A percentile compares a stretch with the other conserved stretches of the same genome.
Evolutionary conservation across 2,888 invertebrate species (phyloP).

Genomic region (Himalopsyche anomala): DNA sequence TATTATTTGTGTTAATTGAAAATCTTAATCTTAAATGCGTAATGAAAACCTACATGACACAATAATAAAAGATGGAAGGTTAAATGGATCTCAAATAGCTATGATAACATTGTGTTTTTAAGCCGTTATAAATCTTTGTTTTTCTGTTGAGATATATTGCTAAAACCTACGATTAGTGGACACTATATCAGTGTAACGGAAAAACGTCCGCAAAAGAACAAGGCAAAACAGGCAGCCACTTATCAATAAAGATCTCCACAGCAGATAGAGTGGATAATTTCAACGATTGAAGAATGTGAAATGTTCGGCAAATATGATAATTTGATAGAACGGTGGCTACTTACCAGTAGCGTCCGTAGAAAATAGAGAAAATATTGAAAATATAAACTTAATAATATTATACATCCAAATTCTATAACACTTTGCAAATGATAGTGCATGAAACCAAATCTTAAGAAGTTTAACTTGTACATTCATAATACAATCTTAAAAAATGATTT

Average conservation of each 20-base stretch:
- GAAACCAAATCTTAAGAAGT: no score
- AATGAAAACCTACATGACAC: no score
- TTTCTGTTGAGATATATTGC: neutral
- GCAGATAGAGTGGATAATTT: constrained; percentile 55
- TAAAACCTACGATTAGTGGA: constrained; percentile 28
- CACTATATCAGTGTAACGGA: constrained; percentile 42
- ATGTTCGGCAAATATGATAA: constrained; percentile 52
- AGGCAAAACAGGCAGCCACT: constrained; percentile 48
- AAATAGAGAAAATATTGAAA: no score
- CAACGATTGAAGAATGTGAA: constrained; percentile 32
- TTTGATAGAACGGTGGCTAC: constrained; percentile 38
- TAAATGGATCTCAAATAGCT: neutral
- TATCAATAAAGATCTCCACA: constrained; percentile 55
- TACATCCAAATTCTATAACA: no score
- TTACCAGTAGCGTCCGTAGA: no score
- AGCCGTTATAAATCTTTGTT: neutral
- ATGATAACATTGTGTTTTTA: neutral
- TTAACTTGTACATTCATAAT: no score
- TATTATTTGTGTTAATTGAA: no score
- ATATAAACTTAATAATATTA: no score
- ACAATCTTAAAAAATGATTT: no score
- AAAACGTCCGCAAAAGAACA: constrained; percentile 6
- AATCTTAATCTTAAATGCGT: no score
- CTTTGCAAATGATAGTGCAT: no score
- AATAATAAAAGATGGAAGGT: neutral